Percentiles rank a stretch among this genome's conserved stretches.
Conservation (phyloP, 2,888 invertebrate genomes). For the Brachypalpus laphriformis region DNA sequence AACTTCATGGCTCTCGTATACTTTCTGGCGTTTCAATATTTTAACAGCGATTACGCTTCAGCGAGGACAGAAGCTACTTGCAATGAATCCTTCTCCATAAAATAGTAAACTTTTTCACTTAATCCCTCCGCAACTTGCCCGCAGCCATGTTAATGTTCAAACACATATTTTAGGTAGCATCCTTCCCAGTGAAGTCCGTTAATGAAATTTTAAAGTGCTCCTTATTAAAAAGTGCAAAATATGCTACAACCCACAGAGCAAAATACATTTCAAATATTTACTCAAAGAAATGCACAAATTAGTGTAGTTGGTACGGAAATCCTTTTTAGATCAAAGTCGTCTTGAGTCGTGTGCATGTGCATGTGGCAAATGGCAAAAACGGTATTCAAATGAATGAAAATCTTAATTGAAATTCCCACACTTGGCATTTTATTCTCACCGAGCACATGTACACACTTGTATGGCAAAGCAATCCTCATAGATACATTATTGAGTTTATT, state of each 20-base stretch:
- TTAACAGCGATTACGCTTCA: constrained; percentile 18
- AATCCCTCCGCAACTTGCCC: not conserved
- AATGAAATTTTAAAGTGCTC: constrained; percentile 28
- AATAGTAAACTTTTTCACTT: constrained; percentile 31
- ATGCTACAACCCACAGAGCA: not conserved
- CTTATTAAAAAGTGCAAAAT: constrained; percentile 28
- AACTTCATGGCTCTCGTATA: not conserved
- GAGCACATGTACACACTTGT: not conserved
- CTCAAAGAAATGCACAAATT: constrained; percentile 29
- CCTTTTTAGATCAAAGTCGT: not conserved
- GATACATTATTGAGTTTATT: constrained; percentile 41
- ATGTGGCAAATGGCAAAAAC: constrained; percentile 13
- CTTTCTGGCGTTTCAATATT: not conserved
- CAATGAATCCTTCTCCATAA: not conserved
- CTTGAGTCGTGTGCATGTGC: not conserved
- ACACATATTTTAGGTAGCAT: not conserved
- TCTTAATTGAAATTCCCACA: constrained; percentile 26
- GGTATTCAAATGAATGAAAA: constrained; percentile 44
- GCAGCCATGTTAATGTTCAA: not conserved
- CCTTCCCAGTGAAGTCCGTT: not conserved
- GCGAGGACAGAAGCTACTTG: not conserved
- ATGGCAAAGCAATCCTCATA: constrained; percentile 12
- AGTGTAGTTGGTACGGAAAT: constrained; percentile 10
- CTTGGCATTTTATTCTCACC: not conserved
- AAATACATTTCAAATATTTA: constrained; percentile 33